phyloP scores from a whole-genome alignment of 2,797 vertebrate species.

The Acanthornis magna region DNA sequence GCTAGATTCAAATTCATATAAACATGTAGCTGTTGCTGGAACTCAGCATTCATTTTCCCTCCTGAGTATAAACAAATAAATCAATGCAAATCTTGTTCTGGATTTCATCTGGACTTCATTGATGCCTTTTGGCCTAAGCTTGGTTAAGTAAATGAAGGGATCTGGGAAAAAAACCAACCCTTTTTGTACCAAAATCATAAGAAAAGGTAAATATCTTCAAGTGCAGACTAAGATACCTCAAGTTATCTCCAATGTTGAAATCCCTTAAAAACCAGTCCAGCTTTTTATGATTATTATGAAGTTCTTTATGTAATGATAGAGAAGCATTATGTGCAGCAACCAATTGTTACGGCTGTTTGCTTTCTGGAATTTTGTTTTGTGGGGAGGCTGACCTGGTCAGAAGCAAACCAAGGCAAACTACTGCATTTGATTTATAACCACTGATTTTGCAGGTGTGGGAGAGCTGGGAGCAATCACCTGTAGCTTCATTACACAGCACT shows the following conservation, averaged over 20 bases:
- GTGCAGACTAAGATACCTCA: background rate
- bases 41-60: background rate
- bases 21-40: background rate
- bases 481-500: background rate
- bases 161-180: rapidly evolving
- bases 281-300: background rate
- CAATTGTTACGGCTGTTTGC: background rate
- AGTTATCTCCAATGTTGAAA: background rate
- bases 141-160: background rate
- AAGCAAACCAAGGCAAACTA: background rate
- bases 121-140: background rate
- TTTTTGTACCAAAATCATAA: background rate
- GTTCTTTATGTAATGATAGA: background rate
- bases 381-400: background rate
- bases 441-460: background rate
- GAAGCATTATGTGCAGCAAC: background rate
- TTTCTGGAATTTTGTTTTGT: background rate
- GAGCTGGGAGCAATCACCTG: background rate
- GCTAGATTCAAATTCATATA: background rate
- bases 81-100: background rate
- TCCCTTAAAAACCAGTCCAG: background rate
- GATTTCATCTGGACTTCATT: background rate
- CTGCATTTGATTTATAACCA: background rate
- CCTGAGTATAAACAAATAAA: background rate
- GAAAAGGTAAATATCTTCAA: background rate